A percentile compares a stretch with the other conserved stretches of the same genome.
Conservation (phyloP, 2,888 invertebrate genomes). For the Hemaris fuciformis region DNA sequence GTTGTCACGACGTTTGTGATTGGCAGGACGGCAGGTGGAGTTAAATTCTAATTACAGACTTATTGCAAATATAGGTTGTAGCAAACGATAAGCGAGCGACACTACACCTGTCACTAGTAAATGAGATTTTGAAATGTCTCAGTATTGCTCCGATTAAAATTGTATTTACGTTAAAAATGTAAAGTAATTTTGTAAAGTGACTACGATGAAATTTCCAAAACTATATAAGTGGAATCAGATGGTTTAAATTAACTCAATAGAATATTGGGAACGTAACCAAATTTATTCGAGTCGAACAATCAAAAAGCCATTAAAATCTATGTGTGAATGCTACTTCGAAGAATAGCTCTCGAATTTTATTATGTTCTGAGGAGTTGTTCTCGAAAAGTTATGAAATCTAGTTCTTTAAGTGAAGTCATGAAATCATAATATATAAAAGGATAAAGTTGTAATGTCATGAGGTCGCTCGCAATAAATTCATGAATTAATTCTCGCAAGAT, state of each 20-base stretch:
- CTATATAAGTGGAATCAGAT: not conserved
- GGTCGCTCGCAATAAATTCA: not conserved
- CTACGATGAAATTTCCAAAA: not conserved
- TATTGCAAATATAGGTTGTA: not conserved
- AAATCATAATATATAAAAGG: not conserved
- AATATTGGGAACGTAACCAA: not conserved
- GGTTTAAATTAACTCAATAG: not conserved
- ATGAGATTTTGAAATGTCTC: too few species aligned
- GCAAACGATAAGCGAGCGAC: not conserved
- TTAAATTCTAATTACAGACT: slow-evolving; percentile 14
- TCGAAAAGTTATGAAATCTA: not conserved
- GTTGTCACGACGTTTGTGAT: slow-evolving; percentile 64
- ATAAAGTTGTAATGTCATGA: not conserved
- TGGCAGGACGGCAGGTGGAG: slow-evolving; percentile 47
- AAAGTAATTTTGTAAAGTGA: too few species aligned
- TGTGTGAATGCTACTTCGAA: not conserved
- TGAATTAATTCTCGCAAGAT: too few species aligned
- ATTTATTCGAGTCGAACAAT: not conserved
- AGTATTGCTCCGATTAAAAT: too few species aligned
- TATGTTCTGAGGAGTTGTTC: not conserved
- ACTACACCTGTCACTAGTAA: too few species aligned
- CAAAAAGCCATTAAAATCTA: not conserved
- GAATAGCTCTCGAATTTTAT: not conserved
- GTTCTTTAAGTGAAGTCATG: not conserved
- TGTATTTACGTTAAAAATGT: not conserved